Base-by-base conservation (phyloP, 1,140 invertebrate species). In the Stratiolaelaps scimitus region DNA sequence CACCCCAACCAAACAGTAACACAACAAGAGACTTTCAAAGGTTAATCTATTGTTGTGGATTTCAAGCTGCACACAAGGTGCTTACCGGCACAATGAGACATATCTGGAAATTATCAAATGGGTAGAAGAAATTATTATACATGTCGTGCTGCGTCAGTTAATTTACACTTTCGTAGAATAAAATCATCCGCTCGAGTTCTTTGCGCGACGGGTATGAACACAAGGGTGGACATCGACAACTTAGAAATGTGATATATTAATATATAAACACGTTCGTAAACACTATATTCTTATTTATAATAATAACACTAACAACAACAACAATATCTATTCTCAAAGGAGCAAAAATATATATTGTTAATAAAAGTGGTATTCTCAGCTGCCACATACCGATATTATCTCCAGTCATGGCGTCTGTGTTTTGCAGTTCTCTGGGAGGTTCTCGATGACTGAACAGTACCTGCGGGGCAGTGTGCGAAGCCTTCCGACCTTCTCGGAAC, bases 401-500 rank as follows among this genome's bases (percentile, higher is more conserved):
- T 69, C 92, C 94, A 67, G 89, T 84, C 75, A 84, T 83, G 45
- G 93, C 94, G 75, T 93, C 89, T 19, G 90, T 90, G 74, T 92
- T 88, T 72, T 90, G 83, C 40, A 98, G 80, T 78, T 98, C 95
- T 74, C 91, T 74, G 0, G 96, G 95, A 19, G 95, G 95, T 76
- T 98, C 94, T 85, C 71, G 90, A 85, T 74, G 92, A 84, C 77
- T 81, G 69, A 81, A 82, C 23, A 83, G 71, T 43, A 82, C 80
- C 68, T 82, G 81, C 13, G 81, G 81, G 29, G 81, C 81, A 65
- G 94, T 97, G 73, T 98, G 93, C 70, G 88, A 92, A 20, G 93
- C 93, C 75, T 92, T 83, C 70, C 95, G 81, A 1, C 94, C 94
- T 80, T 99, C 95, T 76, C 95, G 95, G 70, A 99, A 85, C 79